A percentile compares a stretch with the other conserved stretches of the same genome.
phyloP scores from a whole-genome alignment of 2,797 vertebrate species.

The Ctenosaura bakeri region DNA sequence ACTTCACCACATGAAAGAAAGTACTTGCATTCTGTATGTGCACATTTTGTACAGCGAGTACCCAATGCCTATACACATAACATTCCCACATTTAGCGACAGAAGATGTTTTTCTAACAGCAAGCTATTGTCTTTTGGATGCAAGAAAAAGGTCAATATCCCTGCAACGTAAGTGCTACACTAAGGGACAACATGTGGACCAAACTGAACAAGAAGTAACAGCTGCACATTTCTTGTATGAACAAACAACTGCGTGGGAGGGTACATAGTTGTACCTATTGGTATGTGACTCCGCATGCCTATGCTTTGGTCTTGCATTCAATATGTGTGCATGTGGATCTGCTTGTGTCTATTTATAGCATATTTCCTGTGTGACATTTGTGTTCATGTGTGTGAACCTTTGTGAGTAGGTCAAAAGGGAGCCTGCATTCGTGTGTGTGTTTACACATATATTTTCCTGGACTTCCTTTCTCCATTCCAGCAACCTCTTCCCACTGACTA shows the following conservation, averaged over 20 bases:
- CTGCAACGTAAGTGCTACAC: neutral
- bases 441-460: slow-evolving; percentile 16
- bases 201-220: neutral
- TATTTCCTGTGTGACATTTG: slow-evolving; percentile 24
- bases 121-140: neutral
- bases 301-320: neutral
- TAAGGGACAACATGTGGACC: slow-evolving; percentile 13
- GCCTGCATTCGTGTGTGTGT: neutral
- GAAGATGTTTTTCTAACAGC: neutral
- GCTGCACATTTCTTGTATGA: neutral
- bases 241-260: neutral
- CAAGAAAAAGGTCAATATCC: neutral
- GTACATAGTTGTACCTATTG: neutral
- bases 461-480: neutral
- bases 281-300: neutral
- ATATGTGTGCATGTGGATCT: neutral
- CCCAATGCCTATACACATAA: neutral
- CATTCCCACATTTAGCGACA: neutral
- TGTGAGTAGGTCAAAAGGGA: slow-evolving; percentile 6
- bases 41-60: neutral
- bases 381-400: neutral
- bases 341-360: slow-evolving; percentile 4
- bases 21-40: too few relatives aligned
- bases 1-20: neutral
- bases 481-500: neutral